Evolutionary conservation across 2,888 invertebrate genomes (phyloP).

Genomic region (Hemithea aestivaria): DNA sequence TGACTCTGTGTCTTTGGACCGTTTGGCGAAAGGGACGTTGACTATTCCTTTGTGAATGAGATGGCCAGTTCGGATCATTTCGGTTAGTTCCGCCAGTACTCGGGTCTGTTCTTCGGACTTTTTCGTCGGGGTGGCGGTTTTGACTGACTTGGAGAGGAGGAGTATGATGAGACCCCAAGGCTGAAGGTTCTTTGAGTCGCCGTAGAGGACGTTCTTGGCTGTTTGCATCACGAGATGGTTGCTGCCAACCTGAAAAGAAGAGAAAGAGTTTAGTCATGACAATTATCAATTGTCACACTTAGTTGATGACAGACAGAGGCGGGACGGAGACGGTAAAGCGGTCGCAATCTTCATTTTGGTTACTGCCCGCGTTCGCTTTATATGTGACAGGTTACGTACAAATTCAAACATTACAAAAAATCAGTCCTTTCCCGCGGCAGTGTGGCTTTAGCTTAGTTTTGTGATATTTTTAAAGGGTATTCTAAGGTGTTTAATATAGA

Average conservation of each 20-base stretch:
- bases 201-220: constrained; percentile 89
- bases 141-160: constrained; percentile 86
- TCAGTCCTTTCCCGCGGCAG: too few species aligned
- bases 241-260: constrained; percentile 82
- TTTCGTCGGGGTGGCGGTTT: constrained; percentile 79
- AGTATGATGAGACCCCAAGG: constrained; percentile 92
- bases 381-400: too few species aligned
- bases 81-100: constrained; percentile 83
- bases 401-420: too few species aligned
- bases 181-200: constrained; percentile 90
- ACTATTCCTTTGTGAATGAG: constrained; percentile 85
- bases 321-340: too few species aligned
- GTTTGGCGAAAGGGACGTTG: constrained; percentile 71
- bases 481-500: too few species aligned
- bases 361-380: too few species aligned
- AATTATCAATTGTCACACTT: too few species aligned
- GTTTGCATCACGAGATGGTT: constrained; percentile 92
- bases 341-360: too few species aligned
- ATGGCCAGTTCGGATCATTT: constrained; percentile 92
- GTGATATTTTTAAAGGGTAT: too few species aligned
- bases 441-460: too few species aligned
- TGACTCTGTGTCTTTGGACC: constrained; percentile 81
- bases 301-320: too few species aligned
- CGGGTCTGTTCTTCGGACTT: constrained; percentile 76
- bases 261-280: too few species aligned